phyloP scores from a whole-genome alignment of 2,113 vertebrate species.

The Gymnogyps californianus region DNA sequence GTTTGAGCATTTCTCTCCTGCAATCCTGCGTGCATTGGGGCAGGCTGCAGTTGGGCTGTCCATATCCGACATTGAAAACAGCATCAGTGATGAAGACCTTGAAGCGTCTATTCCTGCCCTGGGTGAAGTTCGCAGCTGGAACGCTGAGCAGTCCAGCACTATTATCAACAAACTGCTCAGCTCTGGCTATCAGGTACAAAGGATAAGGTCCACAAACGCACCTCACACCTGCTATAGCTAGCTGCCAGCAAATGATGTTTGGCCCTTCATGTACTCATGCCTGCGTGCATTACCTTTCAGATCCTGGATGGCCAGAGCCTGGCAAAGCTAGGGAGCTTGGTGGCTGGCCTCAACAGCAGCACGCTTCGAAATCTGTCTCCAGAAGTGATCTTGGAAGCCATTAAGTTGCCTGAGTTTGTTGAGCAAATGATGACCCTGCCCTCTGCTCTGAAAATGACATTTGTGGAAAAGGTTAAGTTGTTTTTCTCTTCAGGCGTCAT shows the following conservation, averaged over 20 bases:
- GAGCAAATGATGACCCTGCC: neutral
- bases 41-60: conserved; percentile 44
- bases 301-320: neutral
- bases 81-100: neutral
- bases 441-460: neutral
- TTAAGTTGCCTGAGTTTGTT: conserved; percentile 19
- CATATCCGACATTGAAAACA: neutral
- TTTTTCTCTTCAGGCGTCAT: neutral
- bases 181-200: conserved; percentile 44
- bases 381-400: conserved; percentile 27
- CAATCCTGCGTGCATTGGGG: neutral
- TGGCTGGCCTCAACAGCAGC: conserved; percentile 38
- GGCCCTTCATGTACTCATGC: neutral
- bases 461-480: conserved; percentile 57
- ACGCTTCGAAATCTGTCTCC: neutral
- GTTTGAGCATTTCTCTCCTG: neutral
- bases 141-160: neutral
- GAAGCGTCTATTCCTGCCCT: conserved; percentile 5
- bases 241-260: neutral
- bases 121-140: neutral
- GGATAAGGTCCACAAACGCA: neutral
- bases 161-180: neutral
- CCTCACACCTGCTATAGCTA: neutral
- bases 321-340: conserved; percentile 31
- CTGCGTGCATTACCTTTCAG: neutral